phyloP scores from a whole-genome alignment of 2,797 vertebrate species.

The Poeciliopsis turneri region DNA sequence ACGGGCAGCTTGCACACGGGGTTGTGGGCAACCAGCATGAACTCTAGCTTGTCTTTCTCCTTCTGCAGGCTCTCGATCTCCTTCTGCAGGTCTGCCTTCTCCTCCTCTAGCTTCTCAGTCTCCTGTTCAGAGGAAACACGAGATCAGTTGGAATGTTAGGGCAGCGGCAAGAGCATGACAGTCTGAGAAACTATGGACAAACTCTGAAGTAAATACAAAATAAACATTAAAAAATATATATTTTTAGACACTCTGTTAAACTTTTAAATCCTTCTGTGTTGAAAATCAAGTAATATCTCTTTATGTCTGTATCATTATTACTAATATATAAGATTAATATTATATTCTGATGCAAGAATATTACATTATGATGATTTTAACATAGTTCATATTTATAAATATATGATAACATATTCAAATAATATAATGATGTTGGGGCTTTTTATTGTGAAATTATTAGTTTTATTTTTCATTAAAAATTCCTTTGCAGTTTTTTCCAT shows the following conservation, averaged over 20 bases:
- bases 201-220: background rate
- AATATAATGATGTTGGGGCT: too few relatives aligned
- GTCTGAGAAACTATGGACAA: background rate
- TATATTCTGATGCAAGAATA: too few relatives aligned
- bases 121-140: constrained; percentile 78
- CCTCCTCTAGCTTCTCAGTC: constrained; percentile 96
- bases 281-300: background rate
- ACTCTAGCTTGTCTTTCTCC: constrained; percentile 98
- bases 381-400: too few relatives aligned
- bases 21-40: constrained; percentile 97
- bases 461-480: too few relatives aligned
- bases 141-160: background rate
- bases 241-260: background rate
- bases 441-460: too few relatives aligned
- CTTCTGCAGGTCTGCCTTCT: constrained; percentile 96
- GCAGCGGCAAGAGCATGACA: background rate
- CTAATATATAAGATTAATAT: too few relatives aligned
- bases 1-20: constrained; percentile 94
- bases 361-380: too few relatives aligned
- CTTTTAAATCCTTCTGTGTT: background rate
- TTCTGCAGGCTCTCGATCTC: constrained; percentile 96
- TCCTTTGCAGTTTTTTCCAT: too few relatives aligned
- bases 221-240: background rate
- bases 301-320: background rate
- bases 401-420: too few relatives aligned